Evolutionary conservation across 2,113 vertebrate species (phyloP).

Genomic region (Machaerirhynchus nigripectus): DNA sequence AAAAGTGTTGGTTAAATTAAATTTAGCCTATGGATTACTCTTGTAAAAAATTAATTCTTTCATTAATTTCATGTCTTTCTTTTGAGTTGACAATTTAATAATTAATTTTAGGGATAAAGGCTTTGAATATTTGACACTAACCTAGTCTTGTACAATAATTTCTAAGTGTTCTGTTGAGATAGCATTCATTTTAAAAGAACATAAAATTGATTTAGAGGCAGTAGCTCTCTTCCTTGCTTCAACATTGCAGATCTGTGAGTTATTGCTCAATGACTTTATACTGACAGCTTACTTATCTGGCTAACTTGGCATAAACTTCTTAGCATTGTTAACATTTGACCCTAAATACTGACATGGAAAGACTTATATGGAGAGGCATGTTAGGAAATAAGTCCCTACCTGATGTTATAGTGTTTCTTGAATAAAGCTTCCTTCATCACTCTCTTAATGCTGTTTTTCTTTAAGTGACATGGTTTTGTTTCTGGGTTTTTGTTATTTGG

Average conservation of each 20-base stretch:
- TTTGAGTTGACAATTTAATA: background rate
- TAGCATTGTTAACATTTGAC: background rate
- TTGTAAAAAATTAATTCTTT: background rate
- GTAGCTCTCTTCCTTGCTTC: background rate
- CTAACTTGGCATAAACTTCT: background rate
- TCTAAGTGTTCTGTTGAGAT: background rate
- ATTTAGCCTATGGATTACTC: background rate
- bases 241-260: background rate
- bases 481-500: background rate
- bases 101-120: background rate
- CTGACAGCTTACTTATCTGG: rapidly evolving
- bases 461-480: background rate
- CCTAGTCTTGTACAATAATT: background rate
- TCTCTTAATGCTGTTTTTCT: background rate
- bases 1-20: background rate
- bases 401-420: background rate
- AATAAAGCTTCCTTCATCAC: background rate
- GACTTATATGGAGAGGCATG: rapidly evolving
- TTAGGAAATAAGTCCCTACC: background rate
- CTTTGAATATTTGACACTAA: background rate
- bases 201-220: background rate
- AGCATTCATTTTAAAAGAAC: background rate
- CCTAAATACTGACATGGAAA: background rate
- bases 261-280: background rate
- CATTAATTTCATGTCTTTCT: background rate